Percentiles rank a stretch among this genome's conserved stretches.
phyloP scores from a whole-genome alignment of 2,113 vertebrate genomes.

The Rousettus leschenaultii region DNA sequence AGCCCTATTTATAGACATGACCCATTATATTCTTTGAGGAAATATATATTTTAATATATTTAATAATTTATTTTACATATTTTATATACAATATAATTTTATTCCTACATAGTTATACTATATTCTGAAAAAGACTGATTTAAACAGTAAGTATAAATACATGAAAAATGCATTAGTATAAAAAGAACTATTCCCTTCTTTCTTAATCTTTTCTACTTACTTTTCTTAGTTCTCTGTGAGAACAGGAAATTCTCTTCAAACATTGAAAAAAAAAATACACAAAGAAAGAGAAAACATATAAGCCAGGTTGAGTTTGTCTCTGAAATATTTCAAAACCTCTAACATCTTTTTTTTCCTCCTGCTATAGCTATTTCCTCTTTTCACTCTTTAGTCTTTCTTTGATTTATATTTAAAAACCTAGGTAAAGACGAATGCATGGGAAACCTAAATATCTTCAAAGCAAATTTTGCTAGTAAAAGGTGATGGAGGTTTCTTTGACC shows the following conservation, averaged over 20 bases:
- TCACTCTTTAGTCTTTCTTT: background rate
- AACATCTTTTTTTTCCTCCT: background rate
- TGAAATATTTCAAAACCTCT: slow-evolving; percentile 35
- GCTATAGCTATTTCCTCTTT: background rate
- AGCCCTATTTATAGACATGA: background rate
- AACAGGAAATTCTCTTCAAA: background rate
- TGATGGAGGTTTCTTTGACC: background rate
- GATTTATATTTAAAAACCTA: slow-evolving; percentile 28
- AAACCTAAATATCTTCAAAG: background rate
- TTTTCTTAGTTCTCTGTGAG: background rate
- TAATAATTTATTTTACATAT: background rate
- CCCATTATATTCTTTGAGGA: background rate
- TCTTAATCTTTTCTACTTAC: background rate
- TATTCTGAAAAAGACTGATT: background rate
- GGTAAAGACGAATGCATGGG: background rate
- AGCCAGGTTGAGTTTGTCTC: background rate
- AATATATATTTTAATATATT: background rate
- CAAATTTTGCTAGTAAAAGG: background rate
- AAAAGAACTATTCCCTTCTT: background rate
- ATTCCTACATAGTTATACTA: background rate
- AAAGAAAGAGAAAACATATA: background rate
- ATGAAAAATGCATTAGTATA: background rate
- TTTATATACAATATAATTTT: background rate
- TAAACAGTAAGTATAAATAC: background rate
- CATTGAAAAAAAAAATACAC: background rate